A percentile compares a stretch with the other conserved stretches of the same genome.
phyloP scores from a whole-genome alignment of 2,888 invertebrate species.

The Mythimna vitellina region DNA sequence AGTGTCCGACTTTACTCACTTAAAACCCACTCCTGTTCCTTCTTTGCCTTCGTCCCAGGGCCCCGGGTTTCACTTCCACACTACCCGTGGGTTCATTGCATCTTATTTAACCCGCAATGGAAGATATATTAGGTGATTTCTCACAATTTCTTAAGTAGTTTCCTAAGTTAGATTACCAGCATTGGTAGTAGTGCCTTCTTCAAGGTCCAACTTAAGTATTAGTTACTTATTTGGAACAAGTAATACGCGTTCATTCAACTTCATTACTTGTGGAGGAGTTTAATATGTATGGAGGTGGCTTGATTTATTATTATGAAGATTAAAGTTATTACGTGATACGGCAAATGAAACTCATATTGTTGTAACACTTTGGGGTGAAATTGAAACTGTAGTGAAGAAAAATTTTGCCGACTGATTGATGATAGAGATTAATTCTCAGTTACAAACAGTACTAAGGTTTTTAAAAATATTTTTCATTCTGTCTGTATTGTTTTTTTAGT shows the following conservation, averaged over 20 bases:
- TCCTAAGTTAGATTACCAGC: slow-evolving; percentile 27
- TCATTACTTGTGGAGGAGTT: slow-evolving; percentile 9
- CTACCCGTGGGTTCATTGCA: too few species aligned
- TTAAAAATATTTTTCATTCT: too few species aligned
- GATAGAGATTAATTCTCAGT: too few species aligned
- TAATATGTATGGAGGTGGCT: neutral
- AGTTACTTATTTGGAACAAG: slow-evolving; percentile 40
- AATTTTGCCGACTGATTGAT: neutral
- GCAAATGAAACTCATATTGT: too few species aligned
- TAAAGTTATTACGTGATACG: neutral
- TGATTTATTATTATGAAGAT: neutral
- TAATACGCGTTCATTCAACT: slow-evolving; percentile 38
- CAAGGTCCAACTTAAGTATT: slow-evolving; percentile 38
- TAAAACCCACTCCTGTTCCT: too few species aligned
- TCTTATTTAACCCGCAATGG: neutral
- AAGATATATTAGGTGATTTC: neutral
- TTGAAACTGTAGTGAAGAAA: neutral
- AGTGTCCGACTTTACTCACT: too few species aligned
- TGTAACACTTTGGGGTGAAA: neutral
- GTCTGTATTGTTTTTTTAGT: too few species aligned
- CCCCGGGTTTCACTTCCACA: too few species aligned
- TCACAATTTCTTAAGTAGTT: neutral
- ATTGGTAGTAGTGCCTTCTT: slow-evolving; percentile 29
- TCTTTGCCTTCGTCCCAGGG: too few species aligned
- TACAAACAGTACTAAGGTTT: too few species aligned